These are phyloP conservation scores for Thunnus thynnus DNA, from an alignment of 2,113 vertebrate species.

Conservation along the genomic window DNA sequence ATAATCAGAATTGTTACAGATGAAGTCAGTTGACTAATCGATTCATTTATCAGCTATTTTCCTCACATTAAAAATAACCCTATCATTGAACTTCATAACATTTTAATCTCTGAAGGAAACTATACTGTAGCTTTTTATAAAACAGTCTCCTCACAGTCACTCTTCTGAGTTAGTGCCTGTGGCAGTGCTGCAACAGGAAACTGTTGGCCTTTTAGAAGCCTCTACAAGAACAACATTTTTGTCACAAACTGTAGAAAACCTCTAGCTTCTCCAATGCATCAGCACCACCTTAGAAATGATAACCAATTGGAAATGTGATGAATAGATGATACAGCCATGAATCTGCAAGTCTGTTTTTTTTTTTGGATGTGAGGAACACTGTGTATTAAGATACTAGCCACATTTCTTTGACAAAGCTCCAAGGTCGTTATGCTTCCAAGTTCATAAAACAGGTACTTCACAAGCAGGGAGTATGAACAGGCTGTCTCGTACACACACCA, in stretches of 20 bases:
- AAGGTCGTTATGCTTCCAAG: slow-evolving; percentile 67
- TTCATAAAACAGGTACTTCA: slow-evolving; percentile 80
- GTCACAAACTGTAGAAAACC: background rate
- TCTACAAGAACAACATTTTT: background rate
- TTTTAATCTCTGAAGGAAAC: background rate
- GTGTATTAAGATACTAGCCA: slow-evolving; percentile 37
- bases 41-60: no score
- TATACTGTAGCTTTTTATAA: background rate
- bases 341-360: background rate
- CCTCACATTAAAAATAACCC: no score
- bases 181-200: background rate
- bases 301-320: background rate
- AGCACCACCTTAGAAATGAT: background rate
- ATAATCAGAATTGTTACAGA: no score
- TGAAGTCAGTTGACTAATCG: no score
- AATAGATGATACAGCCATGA: background rate
- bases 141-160: background rate
- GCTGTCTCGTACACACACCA: slow-evolving; percentile 58
- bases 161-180: background rate
- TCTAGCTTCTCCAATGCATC: background rate
- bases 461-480: slow-evolving; percentile 44
- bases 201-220: background rate
- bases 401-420: slow-evolving; percentile 51
- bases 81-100: no score
- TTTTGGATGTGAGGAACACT: background rate